Base-by-base conservation (phyloP, 2,888 invertebrate genomes). In the Perdita meconis region DNA sequence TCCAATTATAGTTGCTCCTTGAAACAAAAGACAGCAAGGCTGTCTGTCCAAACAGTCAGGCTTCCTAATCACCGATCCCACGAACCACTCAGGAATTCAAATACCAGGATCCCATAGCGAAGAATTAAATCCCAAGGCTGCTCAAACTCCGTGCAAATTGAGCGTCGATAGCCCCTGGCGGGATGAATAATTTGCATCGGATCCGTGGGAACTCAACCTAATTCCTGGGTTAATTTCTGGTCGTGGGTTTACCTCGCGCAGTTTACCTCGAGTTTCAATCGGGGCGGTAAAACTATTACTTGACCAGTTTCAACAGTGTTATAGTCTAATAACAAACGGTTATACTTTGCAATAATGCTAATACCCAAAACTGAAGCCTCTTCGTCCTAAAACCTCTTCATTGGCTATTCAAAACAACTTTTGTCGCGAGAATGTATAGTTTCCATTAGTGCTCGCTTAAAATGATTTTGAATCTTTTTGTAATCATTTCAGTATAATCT, bases 41-140 rank as follows among this genome's bases (percentile, higher is more conserved):
- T 42, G 55, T 22, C 51, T 69, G 63, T 59, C 63, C 65, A 78
- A 78, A 78, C 78, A 72, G 19, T 40, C 22, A 10, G 34, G 59
- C 19, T 63, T 77, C 76, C 72, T 77, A 79, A 70, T 77, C 79
- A 74, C 61, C 74, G 74, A 81, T 81, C 74, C 65, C 71, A 59
- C 68, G 50, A 63, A 67, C 74, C 67, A 44, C 76, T 74, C 78
- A 56, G 74, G 69, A 72, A 83, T 84, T 82, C 77, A 77, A 83
- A 81, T 79, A 66, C 77, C 51, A 59, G 60, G 51, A 69, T 57
- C 60, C 69, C 53, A 19, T 42, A 53, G 63, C 51, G 70, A 78
- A 77, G 85, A 85, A 83, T 83, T 79, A 73, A 82, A 78, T 84
- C 81, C 80, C 80, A 80, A 74, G 78, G 82, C 74, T 74, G 78